phyloP scores from a whole-genome alignment of 2,113 vertebrate species.

The Dasyprocta punctata region DNA sequence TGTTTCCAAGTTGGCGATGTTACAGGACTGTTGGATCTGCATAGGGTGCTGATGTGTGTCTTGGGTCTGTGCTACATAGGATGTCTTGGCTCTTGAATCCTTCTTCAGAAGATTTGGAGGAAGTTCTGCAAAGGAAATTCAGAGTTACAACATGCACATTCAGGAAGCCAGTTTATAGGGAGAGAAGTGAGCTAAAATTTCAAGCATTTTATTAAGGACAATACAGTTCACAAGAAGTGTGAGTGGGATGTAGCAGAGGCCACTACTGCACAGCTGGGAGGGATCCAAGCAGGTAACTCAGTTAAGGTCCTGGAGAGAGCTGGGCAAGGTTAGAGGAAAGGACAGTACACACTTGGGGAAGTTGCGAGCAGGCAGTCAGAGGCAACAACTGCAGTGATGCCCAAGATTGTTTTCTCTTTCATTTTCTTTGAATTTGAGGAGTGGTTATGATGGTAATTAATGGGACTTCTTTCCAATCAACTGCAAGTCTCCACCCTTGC shows the following conservation, averaged over 20 bases:
- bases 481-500: not conserved
- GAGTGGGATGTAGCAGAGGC: not conserved
- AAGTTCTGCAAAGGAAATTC: not conserved
- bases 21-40: not conserved
- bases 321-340: not conserved
- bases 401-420: not conserved
- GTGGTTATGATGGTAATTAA: not conserved
- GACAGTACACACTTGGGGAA: not conserved
- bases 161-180: not conserved
- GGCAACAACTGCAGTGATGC: not conserved
- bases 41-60: not conserved
- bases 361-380: not conserved
- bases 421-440: not conserved
- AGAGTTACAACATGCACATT: not conserved
- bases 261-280: not conserved
- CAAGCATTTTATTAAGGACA: not conserved
- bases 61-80: not conserved
- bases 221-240: not conserved
- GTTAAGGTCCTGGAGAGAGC: not conserved
- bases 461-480: not conserved
- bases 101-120: not conserved
- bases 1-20: not conserved
- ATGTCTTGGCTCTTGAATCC: not conserved
- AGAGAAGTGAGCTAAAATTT: not conserved
- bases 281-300: not conserved